Conservation (phyloP, 2,888 invertebrate genomes). For the Argyra leucocephala region DNA sequence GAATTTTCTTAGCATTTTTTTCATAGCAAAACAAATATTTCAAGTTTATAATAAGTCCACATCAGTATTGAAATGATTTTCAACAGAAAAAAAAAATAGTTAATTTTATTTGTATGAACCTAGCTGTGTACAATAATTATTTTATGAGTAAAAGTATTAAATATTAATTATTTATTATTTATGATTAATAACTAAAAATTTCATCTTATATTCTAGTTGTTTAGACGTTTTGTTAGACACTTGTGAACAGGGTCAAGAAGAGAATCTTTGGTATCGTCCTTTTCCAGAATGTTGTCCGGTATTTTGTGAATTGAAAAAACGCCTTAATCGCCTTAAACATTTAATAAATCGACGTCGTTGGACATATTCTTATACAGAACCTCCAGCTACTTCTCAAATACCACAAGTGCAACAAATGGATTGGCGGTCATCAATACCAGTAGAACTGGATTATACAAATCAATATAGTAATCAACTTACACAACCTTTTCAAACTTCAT, state of each 20-base stretch:
- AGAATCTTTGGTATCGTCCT: constrained; percentile 40
- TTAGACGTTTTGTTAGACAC: constrained; percentile 39
- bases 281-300: constrained; percentile 41
- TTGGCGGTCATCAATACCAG: background rate
- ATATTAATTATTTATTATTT: too few relatives aligned
- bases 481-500: background rate
- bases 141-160: too few relatives aligned
- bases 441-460: background rate
- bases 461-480: background rate
- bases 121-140: too few relatives aligned
- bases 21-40: too few relatives aligned
- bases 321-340: constrained; percentile 36
- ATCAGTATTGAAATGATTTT: too few relatives aligned
- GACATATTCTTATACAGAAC: background rate
- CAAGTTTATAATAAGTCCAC: too few relatives aligned
- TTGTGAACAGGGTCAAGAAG: constrained; percentile 40
- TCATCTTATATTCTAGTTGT: constrained; percentile 28
- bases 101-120: too few relatives aligned
- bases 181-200: too few relatives aligned
- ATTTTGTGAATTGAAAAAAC: constrained; percentile 39
- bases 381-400: background rate
- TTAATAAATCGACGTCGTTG: constrained; percentile 10
- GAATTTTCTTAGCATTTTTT: too few relatives aligned
- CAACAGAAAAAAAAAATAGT: too few relatives aligned
- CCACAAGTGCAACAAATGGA: background rate